Base-by-base conservation (phyloP, 2,888 invertebrate species). In the Latrodectus hesperus region DNA sequence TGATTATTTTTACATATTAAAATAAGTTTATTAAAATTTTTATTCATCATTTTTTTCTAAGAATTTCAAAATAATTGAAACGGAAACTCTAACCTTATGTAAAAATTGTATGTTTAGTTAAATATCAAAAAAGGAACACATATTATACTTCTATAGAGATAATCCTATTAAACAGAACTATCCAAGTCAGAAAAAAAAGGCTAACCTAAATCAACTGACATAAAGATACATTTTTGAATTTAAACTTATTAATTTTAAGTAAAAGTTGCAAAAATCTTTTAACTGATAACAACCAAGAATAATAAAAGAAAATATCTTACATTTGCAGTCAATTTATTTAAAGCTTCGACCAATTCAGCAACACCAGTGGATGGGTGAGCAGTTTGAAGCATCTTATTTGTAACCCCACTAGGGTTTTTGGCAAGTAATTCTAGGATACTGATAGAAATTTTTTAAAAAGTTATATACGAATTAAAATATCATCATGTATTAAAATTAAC, bases 261-360 rank as follows among this genome's bases (percentile, higher is more conserved):
- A 12, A 14, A 22, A 26, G 22, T 9, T 83, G 60, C 12, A 65
- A 51, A 26, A 72, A 74, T 71, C 55, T 14, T 14, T 38, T 14
- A 51, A 38, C 6, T 80, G 8, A 78, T 71, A 53, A 17, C 60
- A 10, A 9, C 8, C 38, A 79, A 77, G 9, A 65, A 52, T 71
- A 49, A 17, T 14, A 16, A 38, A 71, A 70, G 72, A 72, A 82
- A 53, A 71, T 60, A 64, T 53, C 85, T 75, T 68, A 87, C 60
- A 65, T 16, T 68, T 53, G 86, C 88, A 22, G 83, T 83, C n/a
- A 88, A 55, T 65, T 79, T 83, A 67, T 88, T 88, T 14, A 88
- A 53, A 10, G 70, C 83, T 26, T 79, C 83, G 9, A 88, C 88
- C 9, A 88, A 22, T 71, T 88, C 60, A 12, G 78, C 78, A 22